These are phyloP conservation scores for Cataglyphis livida DNA, from an alignment of 2,888 invertebrate genomes.

Conservation along the genomic window DNA sequence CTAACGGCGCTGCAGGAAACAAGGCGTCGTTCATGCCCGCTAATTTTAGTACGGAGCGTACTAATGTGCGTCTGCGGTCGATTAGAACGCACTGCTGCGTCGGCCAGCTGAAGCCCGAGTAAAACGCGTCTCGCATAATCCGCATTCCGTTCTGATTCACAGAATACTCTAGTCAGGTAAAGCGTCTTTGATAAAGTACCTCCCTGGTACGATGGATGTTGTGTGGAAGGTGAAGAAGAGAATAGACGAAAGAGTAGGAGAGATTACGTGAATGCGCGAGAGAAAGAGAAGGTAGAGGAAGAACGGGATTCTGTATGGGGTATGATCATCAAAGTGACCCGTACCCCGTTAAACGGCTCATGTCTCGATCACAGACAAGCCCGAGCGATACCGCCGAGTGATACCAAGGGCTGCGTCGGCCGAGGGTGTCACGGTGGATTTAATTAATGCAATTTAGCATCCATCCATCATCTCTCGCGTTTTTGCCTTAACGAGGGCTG, in stretches of 20 bases:
- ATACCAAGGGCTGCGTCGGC: conserved; percentile 75
- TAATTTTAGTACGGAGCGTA: conserved; percentile 39
- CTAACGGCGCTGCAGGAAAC: conserved; percentile 56
- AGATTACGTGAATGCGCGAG: conserved; percentile 12
- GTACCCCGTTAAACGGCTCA: conserved; percentile 82
- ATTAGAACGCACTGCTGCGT: conserved; percentile 42
- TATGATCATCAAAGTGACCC: conserved; percentile 84
- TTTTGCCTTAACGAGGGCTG: conserved; percentile 84
- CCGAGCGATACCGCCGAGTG: conserved; percentile 76
- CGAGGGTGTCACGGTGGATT: conserved; percentile 84
- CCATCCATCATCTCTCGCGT: conserved; percentile 85
- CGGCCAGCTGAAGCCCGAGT: conserved; percentile 4
- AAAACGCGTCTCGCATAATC: conserved; percentile 44
- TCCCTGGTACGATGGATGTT: conserved; percentile 16
- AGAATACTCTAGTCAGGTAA: conserved; percentile 43
- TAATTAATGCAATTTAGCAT: conserved; percentile 85
- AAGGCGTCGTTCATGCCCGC: conserved; percentile 41
- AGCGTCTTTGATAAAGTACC: conserved; percentile 44
- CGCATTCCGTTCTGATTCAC: conserved; percentile 45
- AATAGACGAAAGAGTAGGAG: not conserved
- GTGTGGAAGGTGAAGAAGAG: conserved; percentile 15
- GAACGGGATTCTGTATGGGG: conserved; percentile 53
- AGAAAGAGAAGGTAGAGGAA: conserved; percentile 1
- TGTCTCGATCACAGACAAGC: conserved; percentile 79
- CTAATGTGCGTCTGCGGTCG: conserved; percentile 36